Evolutionary conservation across 2,113 vertebrate species (phyloP).

Genomic region (Cariama cristata): DNA sequence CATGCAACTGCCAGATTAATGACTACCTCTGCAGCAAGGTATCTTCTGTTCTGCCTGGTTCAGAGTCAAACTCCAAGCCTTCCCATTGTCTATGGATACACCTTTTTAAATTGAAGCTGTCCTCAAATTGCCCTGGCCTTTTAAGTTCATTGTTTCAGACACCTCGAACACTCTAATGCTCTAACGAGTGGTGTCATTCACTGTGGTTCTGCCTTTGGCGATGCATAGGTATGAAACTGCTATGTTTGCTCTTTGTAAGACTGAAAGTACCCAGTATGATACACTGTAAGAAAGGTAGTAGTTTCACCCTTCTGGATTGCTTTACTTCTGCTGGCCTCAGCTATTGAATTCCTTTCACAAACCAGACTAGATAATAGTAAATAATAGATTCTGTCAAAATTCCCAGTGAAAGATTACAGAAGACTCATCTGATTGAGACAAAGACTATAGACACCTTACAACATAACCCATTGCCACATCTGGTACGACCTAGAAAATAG

Average conservation of each 20-base stretch:
- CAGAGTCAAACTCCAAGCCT: neutral
- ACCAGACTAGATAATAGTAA: neutral
- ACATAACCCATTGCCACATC: neutral
- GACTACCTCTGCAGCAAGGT: neutral
- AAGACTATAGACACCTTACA: neutral
- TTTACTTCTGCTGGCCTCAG: neutral
- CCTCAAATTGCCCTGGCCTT: neutral
- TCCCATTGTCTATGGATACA: neutral
- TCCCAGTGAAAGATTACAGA: neutral
- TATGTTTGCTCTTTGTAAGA: neutral
- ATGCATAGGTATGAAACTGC: neutral
- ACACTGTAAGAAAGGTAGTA: neutral
- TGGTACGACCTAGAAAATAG: neutral
- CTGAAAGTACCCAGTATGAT: neutral
- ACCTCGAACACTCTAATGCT: neutral
- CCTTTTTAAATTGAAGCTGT: neutral
- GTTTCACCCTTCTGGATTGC: neutral
- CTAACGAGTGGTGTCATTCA: neutral
- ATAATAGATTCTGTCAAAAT: neutral
- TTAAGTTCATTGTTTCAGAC: neutral
- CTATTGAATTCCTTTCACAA: neutral
- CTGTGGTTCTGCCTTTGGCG: neutral
- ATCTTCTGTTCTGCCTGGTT: neutral
- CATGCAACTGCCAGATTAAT: neutral
- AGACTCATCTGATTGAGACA: neutral